Evolutionary conservation across 2,797 vertebrate genomes (phyloP).

Genomic region (Pseudochromis fuscus): DNA sequence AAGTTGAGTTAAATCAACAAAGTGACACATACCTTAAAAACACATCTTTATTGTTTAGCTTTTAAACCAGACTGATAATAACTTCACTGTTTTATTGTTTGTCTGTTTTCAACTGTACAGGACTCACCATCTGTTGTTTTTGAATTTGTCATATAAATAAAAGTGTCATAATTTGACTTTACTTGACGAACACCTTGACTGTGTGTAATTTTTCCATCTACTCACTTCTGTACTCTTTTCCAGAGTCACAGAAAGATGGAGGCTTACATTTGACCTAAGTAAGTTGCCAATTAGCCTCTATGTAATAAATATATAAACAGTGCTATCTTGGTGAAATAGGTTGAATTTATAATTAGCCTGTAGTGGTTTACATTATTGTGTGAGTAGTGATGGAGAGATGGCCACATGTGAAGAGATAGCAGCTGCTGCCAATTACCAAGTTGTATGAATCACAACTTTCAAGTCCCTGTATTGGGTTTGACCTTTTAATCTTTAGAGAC

Average conservation of each 20-base stretch:
- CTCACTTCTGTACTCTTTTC: not conserved
- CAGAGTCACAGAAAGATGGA: not conserved
- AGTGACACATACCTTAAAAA: too few species aligned
- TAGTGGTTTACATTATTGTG: conserved; percentile 7
- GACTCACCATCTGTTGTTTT: too few species aligned
- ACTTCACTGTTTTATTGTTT: too few species aligned
- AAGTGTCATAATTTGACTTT: too few species aligned
- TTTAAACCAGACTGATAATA: too few species aligned
- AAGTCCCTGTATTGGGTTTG: conserved; percentile 9
- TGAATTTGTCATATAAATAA: too few species aligned
- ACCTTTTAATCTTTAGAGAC: conserved; percentile 41
- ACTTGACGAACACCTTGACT: too few species aligned
- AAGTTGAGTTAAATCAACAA: too few species aligned
- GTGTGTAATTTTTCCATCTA: not conserved
- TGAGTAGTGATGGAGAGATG: not conserved
- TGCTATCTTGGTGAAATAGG: not conserved
- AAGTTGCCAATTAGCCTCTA: not conserved
- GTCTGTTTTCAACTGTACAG: too few species aligned
- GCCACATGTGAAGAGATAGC: conserved; percentile 7
- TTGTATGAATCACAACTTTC: conserved; percentile 27
- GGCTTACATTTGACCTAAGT: not conserved
- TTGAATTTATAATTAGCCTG: not conserved
- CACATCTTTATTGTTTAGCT: too few species aligned
- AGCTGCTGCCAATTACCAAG: conserved; percentile 17
- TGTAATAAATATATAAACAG: not conserved